Base-by-base conservation (phyloP, 2,888 invertebrate species). In the Carterocephalus palaemon region DNA sequence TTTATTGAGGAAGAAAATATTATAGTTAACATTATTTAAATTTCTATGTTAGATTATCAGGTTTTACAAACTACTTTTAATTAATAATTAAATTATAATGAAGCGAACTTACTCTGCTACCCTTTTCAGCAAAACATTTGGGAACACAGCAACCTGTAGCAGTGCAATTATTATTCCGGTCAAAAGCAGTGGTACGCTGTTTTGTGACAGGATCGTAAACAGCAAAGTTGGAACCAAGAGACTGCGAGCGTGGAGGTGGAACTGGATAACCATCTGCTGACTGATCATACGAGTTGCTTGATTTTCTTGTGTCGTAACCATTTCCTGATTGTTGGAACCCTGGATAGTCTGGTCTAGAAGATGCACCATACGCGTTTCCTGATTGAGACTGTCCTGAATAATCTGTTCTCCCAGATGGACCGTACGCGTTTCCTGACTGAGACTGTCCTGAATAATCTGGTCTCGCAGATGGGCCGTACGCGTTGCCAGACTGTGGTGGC, bases 121-220 rank as follows among this genome's bases (percentile, higher is more conserved):
- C 96, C 78, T 96, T 96, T 76, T 95, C 95, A 1, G 96, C 95
- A 54, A 94, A 92, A 75, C 96, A 96, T 87, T 95, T 95, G 0
- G 95, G 95, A 24, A 90, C 89, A 64, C 95, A 95, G 60, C 91
- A 91, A 46, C 90, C 92, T 0, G 90, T 88, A 6, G 89, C 91
- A 1, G 89, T 90, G 59, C 92, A 92, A 61, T 92, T n/a, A n/a
- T n/a, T n/a, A n/a, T n/a, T 92, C 31, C 87, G 87, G n/a, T 82
- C 80, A 10, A 68, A 54, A 16, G 67, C 64, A n/a, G 73, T 66
- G 1, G 76, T 69, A 47, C 60, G 88, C 78, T 59, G 86, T 66
- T 62, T 70, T 1, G 84, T 84, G 7, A 64, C 59, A 4, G 80
- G 82, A 48, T 86, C 81, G 51, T 78, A 83, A 0, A 75, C 62